These are phyloP conservation scores for Choloepus hoffmanni DNA, from an alignment of 2,113 vertebrate genomes.

Conservation along the genomic window DNA sequence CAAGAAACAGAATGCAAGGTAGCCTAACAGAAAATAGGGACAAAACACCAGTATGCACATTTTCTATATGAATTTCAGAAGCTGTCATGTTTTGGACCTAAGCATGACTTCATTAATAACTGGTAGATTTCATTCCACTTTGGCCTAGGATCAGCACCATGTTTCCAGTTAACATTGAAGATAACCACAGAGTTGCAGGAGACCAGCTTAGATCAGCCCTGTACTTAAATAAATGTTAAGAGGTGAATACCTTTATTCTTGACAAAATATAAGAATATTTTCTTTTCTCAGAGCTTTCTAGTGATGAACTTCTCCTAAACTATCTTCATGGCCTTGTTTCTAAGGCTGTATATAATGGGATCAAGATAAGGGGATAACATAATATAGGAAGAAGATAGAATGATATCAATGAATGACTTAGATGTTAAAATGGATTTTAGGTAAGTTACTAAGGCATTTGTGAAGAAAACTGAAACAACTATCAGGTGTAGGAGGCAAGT, in stretches of 20 bases:
- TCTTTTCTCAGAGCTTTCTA: not conserved
- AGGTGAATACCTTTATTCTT: not conserved
- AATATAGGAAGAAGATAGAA: not conserved
- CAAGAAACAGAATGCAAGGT: not conserved
- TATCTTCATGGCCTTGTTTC: not conserved
- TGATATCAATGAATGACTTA: not conserved
- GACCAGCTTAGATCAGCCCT: not conserved
- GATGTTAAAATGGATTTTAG: not conserved
- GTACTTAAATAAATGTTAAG: too few relatives aligned
- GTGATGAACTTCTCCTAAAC: not conserved
- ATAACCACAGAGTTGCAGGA: not conserved
- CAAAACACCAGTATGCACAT: not conserved
- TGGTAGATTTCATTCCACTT: not conserved
- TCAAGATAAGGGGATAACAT: not conserved
- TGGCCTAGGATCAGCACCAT: not conserved
- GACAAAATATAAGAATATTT: not conserved
- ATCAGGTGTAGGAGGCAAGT: not conserved
- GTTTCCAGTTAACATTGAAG: not conserved
- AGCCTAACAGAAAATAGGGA: not conserved
- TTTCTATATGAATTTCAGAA: not conserved
- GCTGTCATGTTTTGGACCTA: not conserved
- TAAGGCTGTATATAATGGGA: not conserved
- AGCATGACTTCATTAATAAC: not conserved
- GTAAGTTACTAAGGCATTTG: not conserved
- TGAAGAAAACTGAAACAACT: not conserved